These are phyloP conservation scores for Drosophila novamexicana DNA, from an alignment of 1,140 invertebrate genomes.

Conservation along the genomic window DNA sequence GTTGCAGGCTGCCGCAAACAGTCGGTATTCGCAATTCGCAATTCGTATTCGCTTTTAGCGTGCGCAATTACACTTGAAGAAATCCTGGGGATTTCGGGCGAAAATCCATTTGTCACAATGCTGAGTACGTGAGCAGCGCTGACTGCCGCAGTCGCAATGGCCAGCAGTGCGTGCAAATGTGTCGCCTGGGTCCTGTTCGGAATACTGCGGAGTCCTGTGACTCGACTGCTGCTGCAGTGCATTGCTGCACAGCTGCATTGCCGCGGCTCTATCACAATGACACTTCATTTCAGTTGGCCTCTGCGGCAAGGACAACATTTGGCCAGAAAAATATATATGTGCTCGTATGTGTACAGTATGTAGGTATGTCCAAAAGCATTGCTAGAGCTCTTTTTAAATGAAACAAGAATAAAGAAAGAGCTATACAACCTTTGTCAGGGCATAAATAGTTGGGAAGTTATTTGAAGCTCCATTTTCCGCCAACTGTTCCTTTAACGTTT, in stretches of 20 bases:
- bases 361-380: constrained; percentile 43
- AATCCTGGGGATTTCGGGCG: constrained; percentile 78
- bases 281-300: constrained; percentile 81
- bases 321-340: constrained; percentile 52
- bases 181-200: constrained; percentile 62
- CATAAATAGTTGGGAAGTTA: no score
- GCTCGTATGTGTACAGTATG: constrained; percentile 12
- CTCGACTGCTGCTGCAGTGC: constrained; percentile 27
- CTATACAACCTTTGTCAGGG: no score
- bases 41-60: constrained; percentile 76
- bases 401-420: constrained; percentile 9
- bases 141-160: constrained; percentile 50
- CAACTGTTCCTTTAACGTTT: no score
- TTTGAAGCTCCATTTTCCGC: no score
- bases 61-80: constrained; percentile 82
- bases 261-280: constrained; percentile 76
- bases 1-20: constrained; percentile 26
- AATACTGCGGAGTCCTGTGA: constrained; percentile 42
- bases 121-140: constrained; percentile 72
- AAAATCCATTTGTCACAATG: constrained; percentile 83
- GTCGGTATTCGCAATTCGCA: constrained; percentile 49
- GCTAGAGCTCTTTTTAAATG: constrained; percentile 44
- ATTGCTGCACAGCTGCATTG: constrained; percentile 59
- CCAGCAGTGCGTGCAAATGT: constrained; percentile 75
- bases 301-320: constrained; percentile 60